Conservation (phyloP, 2,113 vertebrate genomes). For the Phrynosoma blainvillii region DNA sequence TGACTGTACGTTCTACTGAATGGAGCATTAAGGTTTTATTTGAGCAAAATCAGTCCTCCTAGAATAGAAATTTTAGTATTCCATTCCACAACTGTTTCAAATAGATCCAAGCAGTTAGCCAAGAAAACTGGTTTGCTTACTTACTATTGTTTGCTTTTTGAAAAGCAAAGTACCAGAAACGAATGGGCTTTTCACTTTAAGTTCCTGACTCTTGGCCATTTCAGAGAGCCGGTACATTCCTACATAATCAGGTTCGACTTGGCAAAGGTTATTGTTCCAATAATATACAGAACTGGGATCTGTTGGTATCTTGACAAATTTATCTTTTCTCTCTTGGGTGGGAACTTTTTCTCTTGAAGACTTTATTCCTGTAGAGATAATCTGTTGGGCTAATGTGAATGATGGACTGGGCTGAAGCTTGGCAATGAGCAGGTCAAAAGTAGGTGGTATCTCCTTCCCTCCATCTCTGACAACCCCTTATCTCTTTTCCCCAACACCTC, state of each 20-base stretch:
- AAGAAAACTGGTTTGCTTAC: neutral
- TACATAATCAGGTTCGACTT: neutral
- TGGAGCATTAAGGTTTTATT: neutral
- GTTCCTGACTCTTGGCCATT: neutral
- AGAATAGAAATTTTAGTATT: neutral
- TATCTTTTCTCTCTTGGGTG: neutral
- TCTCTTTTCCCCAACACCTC: neutral
- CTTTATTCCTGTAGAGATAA: neutral
- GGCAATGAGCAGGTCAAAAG: neutral
- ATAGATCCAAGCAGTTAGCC: neutral
- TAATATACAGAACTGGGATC: neutral
- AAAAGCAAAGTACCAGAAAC: neutral
- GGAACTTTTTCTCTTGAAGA: neutral
- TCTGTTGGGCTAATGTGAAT: neutral
- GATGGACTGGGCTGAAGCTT: too few relatives aligned
- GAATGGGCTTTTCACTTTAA: neutral
- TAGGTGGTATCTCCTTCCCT: neutral
- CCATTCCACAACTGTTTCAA: neutral
- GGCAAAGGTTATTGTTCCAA: neutral
- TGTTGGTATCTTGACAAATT: neutral
- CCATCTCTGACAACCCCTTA: neutral
- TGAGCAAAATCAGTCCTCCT: neutral
- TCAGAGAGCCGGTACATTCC: neutral
- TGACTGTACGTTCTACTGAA: neutral
- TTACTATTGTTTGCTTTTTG: neutral